Evolutionary conservation across 2,113 vertebrate species (phyloP).

Genomic region (Thermophis baileyi): DNA sequence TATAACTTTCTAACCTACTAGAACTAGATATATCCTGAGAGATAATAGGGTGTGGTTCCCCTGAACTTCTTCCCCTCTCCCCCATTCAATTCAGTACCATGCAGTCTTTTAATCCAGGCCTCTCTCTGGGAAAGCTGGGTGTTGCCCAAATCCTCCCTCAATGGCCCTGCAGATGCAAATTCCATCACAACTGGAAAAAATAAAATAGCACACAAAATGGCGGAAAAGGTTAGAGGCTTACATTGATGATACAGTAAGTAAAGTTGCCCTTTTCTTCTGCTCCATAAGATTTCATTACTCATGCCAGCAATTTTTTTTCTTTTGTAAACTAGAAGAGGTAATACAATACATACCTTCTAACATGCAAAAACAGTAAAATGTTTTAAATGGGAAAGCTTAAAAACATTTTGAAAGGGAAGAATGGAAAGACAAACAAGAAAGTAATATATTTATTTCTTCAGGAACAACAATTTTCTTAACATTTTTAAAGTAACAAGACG

Average conservation of each 20-base stretch:
- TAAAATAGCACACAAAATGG: not conserved
- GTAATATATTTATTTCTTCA: not conserved
- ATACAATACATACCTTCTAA: not conserved
- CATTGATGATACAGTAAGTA: slow-evolving; percentile 4
- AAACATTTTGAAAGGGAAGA: not conserved
- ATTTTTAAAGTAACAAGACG: not conserved
- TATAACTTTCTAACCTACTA: not conserved
- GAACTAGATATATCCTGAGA: not conserved
- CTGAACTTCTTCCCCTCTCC: not conserved
- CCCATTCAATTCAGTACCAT: not conserved
- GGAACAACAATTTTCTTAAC: not conserved
- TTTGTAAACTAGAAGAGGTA: not conserved
- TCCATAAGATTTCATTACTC: not conserved
- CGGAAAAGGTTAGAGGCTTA: accelerated
- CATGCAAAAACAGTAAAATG: not conserved
- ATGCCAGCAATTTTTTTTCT: not conserved
- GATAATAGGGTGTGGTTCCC: not conserved
- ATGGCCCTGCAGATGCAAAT: not conserved
- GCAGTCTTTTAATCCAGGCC: not conserved
- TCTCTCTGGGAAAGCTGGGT: not conserved
- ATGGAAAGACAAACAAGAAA: not conserved
- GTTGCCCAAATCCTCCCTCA: not conserved
- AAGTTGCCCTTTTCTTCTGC: not conserved
- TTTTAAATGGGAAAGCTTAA: not conserved
- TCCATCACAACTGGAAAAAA: not conserved